phyloP scores from a whole-genome alignment of 2,888 invertebrate species.

The Diaprepes abbreviatus region DNA sequence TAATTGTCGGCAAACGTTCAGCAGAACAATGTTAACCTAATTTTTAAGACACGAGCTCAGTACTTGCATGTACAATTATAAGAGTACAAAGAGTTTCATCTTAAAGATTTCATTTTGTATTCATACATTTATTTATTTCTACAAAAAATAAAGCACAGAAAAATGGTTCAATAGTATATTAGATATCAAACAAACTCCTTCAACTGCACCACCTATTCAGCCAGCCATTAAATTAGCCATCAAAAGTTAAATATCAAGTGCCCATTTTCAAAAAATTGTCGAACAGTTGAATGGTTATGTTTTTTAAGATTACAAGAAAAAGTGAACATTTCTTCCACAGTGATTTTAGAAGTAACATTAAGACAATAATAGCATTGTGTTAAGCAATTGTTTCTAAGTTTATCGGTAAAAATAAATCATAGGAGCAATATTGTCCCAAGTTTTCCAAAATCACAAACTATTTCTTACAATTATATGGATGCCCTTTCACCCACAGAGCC shows the following conservation, averaged over 20 bases:
- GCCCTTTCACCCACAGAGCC: slow-evolving; percentile 66
- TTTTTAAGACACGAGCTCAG: no score
- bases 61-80: no score
- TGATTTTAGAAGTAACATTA: slow-evolving; percentile 62
- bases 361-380: slow-evolving; percentile 58
- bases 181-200: slow-evolving; percentile 62
- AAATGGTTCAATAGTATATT: slow-evolving; percentile 61
- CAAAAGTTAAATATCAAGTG: slow-evolving; percentile 54
- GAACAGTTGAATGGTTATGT: slow-evolving; percentile 64
- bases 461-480: slow-evolving; percentile 61
- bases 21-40: no score
- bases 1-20: no score
- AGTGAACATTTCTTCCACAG: slow-evolving; percentile 58
- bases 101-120: no score
- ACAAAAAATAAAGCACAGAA: slow-evolving; percentile 45
- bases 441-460: slow-evolving; percentile 63
- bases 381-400: slow-evolving; percentile 24
- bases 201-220: slow-evolving; percentile 57
- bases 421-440: slow-evolving; percentile 60
- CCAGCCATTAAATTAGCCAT: slow-evolving; percentile 40
- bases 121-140: neutral
- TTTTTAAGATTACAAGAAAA: slow-evolving; percentile 57
- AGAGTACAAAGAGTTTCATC: no score
- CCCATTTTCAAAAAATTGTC: slow-evolving; percentile 56
- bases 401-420: slow-evolving; percentile 15